A percentile compares a stretch with the other conserved stretches of the same genome.
These are phyloP conservation scores for Leptogaster cylindrica DNA, from an alignment of 2,888 invertebrate genomes.

Conservation along the genomic window DNA sequence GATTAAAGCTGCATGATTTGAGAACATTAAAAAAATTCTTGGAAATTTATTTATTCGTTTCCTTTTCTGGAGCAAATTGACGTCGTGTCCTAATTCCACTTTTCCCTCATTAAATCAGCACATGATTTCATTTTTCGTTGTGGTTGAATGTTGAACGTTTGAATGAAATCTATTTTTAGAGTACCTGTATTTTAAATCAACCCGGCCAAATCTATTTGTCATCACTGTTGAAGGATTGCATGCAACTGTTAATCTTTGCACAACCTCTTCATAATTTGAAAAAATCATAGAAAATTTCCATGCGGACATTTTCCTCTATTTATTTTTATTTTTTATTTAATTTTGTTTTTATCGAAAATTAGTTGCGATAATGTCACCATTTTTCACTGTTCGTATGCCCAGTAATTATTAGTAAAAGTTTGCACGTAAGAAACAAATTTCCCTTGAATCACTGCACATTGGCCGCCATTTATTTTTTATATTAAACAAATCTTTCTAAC, in stretches of 20 bases:
- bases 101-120: not conserved
- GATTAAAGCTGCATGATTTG: no score
- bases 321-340: no score
- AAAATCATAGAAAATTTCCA: not conserved
- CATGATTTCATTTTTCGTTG: not conserved
- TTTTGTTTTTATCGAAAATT: no score
- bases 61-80: no score
- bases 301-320: not conserved
- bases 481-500: conserved; percentile 3
- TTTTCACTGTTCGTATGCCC: conserved; percentile 10
- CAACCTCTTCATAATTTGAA: not conserved
- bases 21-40: no score
- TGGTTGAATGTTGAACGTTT: not conserved
- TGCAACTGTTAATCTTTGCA: not conserved
- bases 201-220: not conserved
- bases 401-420: no score
- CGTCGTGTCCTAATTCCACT: no score
- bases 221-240: not conserved
- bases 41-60: no score
- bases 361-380: not conserved
- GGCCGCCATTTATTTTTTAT: no score
- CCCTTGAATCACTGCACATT: conserved; percentile 1
- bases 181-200: not conserved
- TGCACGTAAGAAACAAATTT: not conserved
- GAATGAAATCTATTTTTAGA: not conserved